Percentiles rank a stretch among this genome's conserved stretches.
phyloP scores from a whole-genome alignment of 2,797 vertebrate species.

The Sandelia bainsii region DNA sequence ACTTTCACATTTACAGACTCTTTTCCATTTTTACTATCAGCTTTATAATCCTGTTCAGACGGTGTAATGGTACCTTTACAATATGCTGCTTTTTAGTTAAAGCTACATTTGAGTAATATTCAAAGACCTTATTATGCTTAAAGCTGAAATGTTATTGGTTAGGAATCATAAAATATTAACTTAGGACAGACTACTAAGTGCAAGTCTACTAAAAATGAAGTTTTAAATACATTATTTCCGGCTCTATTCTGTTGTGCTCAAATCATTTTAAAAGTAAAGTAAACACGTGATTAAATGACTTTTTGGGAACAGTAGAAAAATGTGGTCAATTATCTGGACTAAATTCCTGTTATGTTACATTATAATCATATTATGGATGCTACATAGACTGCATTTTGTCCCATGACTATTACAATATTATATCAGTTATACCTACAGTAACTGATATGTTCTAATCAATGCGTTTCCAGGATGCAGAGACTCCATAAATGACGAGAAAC shows the following conservation, averaged over 20 bases:
- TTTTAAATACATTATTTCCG: too few relatives aligned
- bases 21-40: background rate
- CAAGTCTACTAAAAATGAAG: too few relatives aligned
- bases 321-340: slow-evolving; percentile 14
- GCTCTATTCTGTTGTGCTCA: background rate
- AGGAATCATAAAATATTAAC: background rate
- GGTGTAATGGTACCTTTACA: background rate
- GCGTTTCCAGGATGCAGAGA: background rate
- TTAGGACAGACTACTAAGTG: background rate
- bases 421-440: background rate
- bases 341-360: background rate
- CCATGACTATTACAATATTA: background rate
- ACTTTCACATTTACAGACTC: background rate
- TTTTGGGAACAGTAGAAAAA: slow-evolving; percentile 6
- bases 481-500: background rate
- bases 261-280: background rate
- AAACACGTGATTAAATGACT: background rate
- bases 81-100: background rate
- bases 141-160: background rate
- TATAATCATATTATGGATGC: background rate
- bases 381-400: background rate
- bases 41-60: background rate
- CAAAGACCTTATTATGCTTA: background rate
- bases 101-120: background rate
- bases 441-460: background rate